These are phyloP conservation scores for Aphelenchoides besseyi DNA, from an alignment of 1,140 invertebrate species.

Conservation along the genomic window DNA sequence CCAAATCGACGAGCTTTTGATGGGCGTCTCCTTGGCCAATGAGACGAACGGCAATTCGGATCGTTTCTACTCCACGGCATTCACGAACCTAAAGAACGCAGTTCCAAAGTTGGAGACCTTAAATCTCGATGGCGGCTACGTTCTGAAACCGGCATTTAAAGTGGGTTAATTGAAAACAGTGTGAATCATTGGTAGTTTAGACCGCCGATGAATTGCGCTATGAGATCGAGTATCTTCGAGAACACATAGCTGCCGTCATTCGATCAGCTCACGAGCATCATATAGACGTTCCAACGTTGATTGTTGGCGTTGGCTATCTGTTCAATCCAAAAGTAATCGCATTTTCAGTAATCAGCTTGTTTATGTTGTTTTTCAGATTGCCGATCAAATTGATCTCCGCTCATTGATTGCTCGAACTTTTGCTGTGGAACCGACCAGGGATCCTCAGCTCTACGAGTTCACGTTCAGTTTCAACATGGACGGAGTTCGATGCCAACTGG, in stretches of 20 bases:
- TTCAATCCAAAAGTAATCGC: slow-evolving; percentile 5
- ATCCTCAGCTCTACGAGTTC: slow-evolving; percentile 6
- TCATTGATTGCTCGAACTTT: background rate
- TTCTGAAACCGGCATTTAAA: slow-evolving; percentile 8
- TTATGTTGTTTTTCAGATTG: background rate
- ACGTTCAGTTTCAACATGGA: background rate
- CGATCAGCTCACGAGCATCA: background rate
- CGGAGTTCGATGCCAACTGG: slow-evolving; percentile 3
- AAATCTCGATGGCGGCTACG: slow-evolving; percentile 8
- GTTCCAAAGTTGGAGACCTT: background rate
- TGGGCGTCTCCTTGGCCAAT: slow-evolving; percentile 12
- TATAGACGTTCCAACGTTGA: background rate
- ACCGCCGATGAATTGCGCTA: slow-evolving; percentile 4
- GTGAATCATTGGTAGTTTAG: background rate
- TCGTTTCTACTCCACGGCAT: slow-evolving; percentile 5
- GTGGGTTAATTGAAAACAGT: background rate
- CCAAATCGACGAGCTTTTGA: slow-evolving; percentile 11
- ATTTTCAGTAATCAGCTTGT: background rate
- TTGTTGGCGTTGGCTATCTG: slow-evolving; percentile 5
- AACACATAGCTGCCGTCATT: background rate
- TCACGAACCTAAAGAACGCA: background rate
- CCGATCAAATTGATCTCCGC: slow-evolving; percentile 1
- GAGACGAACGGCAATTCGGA: slow-evolving; percentile 1
- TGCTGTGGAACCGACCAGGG: background rate
- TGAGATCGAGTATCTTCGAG: background rate